Evolutionary conservation across 2,888 invertebrate genomes (phyloP), one percentile per base, ranked within the genome.

Genomic region (Tribolium freemani): DNA sequence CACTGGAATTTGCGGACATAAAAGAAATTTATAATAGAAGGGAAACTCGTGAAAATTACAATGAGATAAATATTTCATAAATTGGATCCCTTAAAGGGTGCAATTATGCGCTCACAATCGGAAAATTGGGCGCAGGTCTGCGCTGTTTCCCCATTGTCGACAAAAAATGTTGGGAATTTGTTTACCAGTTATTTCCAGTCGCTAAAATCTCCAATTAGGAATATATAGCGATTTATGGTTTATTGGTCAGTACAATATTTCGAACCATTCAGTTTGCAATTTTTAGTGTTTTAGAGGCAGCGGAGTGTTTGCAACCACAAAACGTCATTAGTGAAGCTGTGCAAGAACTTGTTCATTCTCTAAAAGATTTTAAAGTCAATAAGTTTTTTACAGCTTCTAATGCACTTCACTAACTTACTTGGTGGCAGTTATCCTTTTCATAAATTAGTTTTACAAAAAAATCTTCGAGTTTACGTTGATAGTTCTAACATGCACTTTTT

Each of bases 21-120:
- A 60, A 60, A 48, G 60, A 60, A 60, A 60, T 60, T 60, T 60
- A 60, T 60, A 48, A 46, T 30, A 26, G 20, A 2, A 16, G 46
- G 60, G 13, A 60, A 60, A 44, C 57, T 13, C 44, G n/a, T 48
- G 60, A 46, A 60, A 46, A 48, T 60, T 46, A 60, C 60, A 60
- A 46, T 46, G 46, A 60, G 10, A 57, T 57, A 60, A 60, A 60
- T 60, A 60, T 48, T 48, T 60, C 48, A 60, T 26, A 60, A 60
- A 60, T 60, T 60, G 30, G 48, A 53, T 3, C 6, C 5, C 8
- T 54, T 26, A 10, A 13, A 20, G 5, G 13, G 58, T 0, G 11
- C 20, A 58, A 58, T 58, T 58, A 10, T 58, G 31, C 20, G n/a
- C 10, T 30, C 58, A 16, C 31, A 56, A 56, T 38, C 44, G 45